Conservation (phyloP, 2,888 invertebrate species). For the Campaea margaritaria region DNA sequence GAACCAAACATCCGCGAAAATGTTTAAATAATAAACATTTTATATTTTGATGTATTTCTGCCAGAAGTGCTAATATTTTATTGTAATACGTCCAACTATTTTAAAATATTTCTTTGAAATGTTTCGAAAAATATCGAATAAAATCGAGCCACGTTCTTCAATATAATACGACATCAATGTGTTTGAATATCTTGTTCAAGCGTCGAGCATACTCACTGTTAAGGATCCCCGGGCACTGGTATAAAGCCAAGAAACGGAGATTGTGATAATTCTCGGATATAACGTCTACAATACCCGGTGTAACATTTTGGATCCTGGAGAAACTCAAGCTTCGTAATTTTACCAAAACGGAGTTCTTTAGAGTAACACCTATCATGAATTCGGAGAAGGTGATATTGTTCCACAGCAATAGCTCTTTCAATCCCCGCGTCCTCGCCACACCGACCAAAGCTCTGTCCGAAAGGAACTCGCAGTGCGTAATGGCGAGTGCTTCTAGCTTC, state of each 20-base stretch:
- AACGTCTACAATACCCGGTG: conserved; percentile 70
- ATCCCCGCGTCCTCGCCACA: conserved; percentile 57
- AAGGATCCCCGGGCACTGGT: conserved; percentile 74
- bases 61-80: no score
- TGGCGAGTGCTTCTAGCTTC: conserved; percentile 68
- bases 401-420: conserved; percentile 75
- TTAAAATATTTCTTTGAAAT: no score
- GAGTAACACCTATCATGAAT: conserved; percentile 58
- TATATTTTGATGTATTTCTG: no score
- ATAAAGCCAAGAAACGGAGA: conserved; percentile 74
- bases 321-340: conserved; percentile 72
- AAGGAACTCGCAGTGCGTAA: conserved; percentile 73
- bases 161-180: conserved; percentile 76
- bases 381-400: conserved; percentile 74
- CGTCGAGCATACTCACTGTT: conserved; percentile 75
- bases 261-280: conserved; percentile 75
- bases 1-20: no score
- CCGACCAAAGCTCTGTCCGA: conserved; percentile 68
- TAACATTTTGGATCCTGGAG: conserved; percentile 71
- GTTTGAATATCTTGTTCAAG: conserved; percentile 73
- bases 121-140: neutral
- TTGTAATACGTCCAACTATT: no score
- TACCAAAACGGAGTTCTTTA: conserved; percentile 61
- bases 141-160: conserved; percentile 37
- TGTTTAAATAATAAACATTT: no score